Percentiles rank a stretch among this genome's conserved stretches.
Conservation (phyloP, 2,888 invertebrate genomes). For the Uloborus plumipes region DNA sequence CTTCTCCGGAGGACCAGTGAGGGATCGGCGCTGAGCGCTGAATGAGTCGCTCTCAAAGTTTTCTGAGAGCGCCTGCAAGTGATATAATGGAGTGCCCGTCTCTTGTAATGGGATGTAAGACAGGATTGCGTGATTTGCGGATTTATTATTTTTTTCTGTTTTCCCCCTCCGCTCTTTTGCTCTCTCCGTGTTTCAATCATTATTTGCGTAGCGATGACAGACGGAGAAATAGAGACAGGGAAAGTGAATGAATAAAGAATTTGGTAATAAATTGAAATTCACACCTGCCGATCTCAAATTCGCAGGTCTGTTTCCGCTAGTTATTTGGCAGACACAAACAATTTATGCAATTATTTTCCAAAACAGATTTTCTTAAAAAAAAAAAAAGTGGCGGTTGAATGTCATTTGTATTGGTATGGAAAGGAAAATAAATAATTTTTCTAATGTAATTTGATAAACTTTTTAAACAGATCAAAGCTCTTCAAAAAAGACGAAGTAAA, state of each 20-base stretch:
- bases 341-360: too few relatives aligned
- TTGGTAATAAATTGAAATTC: too few relatives aligned
- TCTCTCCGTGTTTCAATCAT: slow-evolving; percentile 9
- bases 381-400: too few relatives aligned
- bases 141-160: slow-evolving; percentile 23
- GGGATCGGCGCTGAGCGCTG: slow-evolving; percentile 16
- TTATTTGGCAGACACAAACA: too few relatives aligned
- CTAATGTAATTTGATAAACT: too few relatives aligned
- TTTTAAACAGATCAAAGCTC: too few relatives aligned
- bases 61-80: slow-evolving; percentile 15
- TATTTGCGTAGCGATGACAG: not conserved
- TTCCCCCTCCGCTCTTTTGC: slow-evolving; percentile 8
- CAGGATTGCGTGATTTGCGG: slow-evolving; percentile 51
- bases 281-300: too few relatives aligned
- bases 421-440: too few relatives aligned
- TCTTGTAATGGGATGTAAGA: slow-evolving; percentile 55
- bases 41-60: slow-evolving; percentile 35
- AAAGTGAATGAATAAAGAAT: slow-evolving; percentile 7
- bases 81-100: slow-evolving; percentile 43
- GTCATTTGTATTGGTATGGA: too few relatives aligned
- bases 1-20: slow-evolving; percentile 12
- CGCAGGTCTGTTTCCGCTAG: too few relatives aligned
- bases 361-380: too few relatives aligned
- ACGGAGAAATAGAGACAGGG: not conserved
- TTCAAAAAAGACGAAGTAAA: too few relatives aligned